A percentile compares a stretch with the other conserved stretches of the same genome.
These are phyloP conservation scores for Varroa destructor DNA, from an alignment of 1,140 invertebrate genomes.

Conservation along the genomic window DNA sequence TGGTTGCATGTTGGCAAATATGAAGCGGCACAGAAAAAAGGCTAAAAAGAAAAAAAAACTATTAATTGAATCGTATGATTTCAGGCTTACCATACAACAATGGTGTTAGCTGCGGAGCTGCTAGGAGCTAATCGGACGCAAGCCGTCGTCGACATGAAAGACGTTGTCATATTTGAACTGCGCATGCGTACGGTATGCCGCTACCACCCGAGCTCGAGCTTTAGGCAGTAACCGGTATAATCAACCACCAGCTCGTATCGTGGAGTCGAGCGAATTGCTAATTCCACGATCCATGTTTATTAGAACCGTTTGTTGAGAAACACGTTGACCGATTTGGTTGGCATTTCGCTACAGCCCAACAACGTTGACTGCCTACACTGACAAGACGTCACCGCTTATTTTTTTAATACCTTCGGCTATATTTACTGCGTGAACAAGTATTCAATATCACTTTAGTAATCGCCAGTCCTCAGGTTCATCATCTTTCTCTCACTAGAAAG, in stretches of 20 bases:
- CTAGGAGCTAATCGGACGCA: constrained; percentile 50
- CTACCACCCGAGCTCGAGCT: constrained; percentile 30
- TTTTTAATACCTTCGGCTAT: too few relatives aligned
- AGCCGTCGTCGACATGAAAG: constrained; percentile 52
- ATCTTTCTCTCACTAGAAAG: too few relatives aligned
- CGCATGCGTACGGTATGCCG: constrained; percentile 53
- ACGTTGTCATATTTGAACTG: constrained; percentile 69
- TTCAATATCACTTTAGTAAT: too few relatives aligned
- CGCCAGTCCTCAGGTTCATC: too few relatives aligned
- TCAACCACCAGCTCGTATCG: constrained; percentile 1
- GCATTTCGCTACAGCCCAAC: too few relatives aligned
- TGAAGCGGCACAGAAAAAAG: too few relatives aligned
- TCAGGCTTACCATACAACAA: constrained; percentile 36
- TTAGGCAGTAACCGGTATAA: not conserved
- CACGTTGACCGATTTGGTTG: too few relatives aligned
- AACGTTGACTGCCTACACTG: too few relatives aligned
- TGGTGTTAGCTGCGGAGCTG: constrained; percentile 46
- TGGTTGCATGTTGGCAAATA: too few relatives aligned
- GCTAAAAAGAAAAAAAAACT: too few relatives aligned
- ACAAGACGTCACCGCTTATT: too few relatives aligned
- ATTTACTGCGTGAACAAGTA: too few relatives aligned
- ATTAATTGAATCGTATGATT: constrained; percentile 40
- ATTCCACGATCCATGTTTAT: not conserved
- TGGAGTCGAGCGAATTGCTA: constrained; percentile 22
- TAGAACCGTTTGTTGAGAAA: not conserved